Evolutionary conservation across 1,140 invertebrate genomes (phyloP), one percentile per base, ranked within the genome.

Genomic region (Orchestia grillus): DNA sequence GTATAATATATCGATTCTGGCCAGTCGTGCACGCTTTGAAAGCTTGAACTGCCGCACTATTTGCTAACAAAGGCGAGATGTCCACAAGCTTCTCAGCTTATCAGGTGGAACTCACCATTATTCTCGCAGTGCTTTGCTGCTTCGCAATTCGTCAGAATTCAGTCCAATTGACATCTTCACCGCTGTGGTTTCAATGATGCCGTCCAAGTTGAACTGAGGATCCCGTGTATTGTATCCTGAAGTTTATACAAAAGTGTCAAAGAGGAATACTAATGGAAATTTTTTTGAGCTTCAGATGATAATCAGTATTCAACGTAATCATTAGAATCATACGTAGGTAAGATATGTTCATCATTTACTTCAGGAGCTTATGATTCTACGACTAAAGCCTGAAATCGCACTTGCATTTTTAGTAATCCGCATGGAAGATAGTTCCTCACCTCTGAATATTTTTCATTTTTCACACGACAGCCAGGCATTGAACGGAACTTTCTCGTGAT

Each of bases 261-360:
- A 3, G 28, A 77, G 36, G 28, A 15, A 77, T 36, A 77, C 11
- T 23, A 53, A 36, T 36, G 11, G 1, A 8, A 77, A 77, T 19
- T 19, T 19, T 77, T 23, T 8, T n/a, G n/a, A n/a, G n/a, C 28
- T 23, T n/a, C n/a, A n/a, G 1, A 77, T 19, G 15, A 77, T 77
- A 3, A 15, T 77, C 62, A 77, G 62, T 77, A 77, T 77, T 77
- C 62, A 77, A 77, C 28, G 28, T 77, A 77, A 77, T 90, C 88
- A 90, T 90, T 90, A 90, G 88, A 44, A 90, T 90, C 88, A 90
- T 90, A 90, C 88, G 88, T 90, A 90, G 88, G 88, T 90, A 90
- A 90, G 88, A 53, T n/a, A 77, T 90, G 88, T 90, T 90, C 88
- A 90, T 90, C 88, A 90, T 90, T 4, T 77, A 3, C 28, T 77